Conservation (phyloP, 2,888 invertebrate genomes). For the Endomychus coccineus region DNA sequence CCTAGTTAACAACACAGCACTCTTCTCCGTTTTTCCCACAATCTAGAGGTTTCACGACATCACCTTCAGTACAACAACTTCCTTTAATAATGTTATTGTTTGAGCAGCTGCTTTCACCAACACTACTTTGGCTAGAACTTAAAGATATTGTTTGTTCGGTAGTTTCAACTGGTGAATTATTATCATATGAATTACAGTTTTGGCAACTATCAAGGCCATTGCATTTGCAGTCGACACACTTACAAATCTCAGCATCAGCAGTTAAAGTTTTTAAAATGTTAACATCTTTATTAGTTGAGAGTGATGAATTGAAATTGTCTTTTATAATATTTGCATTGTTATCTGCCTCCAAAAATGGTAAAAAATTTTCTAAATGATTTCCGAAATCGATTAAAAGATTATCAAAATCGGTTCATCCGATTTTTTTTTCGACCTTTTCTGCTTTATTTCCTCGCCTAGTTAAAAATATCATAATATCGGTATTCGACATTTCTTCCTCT, state of each 20-base stretch:
- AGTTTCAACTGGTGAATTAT: background rate
- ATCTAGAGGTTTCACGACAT: slow-evolving; percentile 4
- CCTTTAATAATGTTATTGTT: slow-evolving; percentile 9
- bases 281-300: background rate
- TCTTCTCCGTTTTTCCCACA: slow-evolving; percentile 41
- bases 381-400: too few species aligned
- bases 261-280: slow-evolving; percentile 62
- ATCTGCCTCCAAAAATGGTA: background rate
- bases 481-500: too few species aligned
- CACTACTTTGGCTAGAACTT: too few species aligned
- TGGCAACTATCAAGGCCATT: slow-evolving; percentile 45
- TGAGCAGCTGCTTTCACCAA: slow-evolving; percentile 7
- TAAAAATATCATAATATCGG: too few species aligned
- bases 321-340: background rate
- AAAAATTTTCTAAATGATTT: too few species aligned
- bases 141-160: too few species aligned
- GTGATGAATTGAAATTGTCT: slow-evolving; percentile 1
- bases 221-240: slow-evolving; percentile 65
- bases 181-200: slow-evolving; percentile 20
- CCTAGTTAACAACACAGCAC: slow-evolving; percentile 74
- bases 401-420: too few species aligned
- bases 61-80: slow-evolving; percentile 13
- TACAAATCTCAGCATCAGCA: slow-evolving; percentile 70
- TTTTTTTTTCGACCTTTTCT: too few species aligned
- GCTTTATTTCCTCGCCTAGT: too few species aligned